phyloP scores from a whole-genome alignment of 2,888 invertebrate genomes.

The Icerya purchasi region DNA sequence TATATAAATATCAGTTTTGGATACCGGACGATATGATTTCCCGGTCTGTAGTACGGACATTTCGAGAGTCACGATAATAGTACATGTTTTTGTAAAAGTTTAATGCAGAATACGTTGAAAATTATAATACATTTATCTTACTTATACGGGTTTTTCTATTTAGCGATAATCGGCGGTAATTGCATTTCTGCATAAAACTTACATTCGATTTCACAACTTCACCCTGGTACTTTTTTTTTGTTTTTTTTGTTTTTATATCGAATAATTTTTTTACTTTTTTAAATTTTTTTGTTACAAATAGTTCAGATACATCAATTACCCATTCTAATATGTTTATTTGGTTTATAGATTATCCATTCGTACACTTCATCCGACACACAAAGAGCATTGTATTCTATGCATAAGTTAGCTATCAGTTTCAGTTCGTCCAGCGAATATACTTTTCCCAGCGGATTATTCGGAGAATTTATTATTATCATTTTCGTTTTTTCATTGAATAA shows the following conservation, averaged over 20 bases:
- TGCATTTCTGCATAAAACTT: too few species aligned
- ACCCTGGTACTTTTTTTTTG: background rate
- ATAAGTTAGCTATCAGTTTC: conserved; percentile 58
- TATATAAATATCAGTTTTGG: too few species aligned
- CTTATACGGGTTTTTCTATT: too few species aligned
- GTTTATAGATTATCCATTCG: conserved; percentile 83
- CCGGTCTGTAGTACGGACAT: too few species aligned
- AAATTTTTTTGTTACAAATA: background rate
- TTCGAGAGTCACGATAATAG: too few species aligned
- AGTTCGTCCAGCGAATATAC: conserved; percentile 50
- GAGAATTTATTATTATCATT: conserved; percentile 82
- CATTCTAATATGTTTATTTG: conserved; percentile 66
- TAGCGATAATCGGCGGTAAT: too few species aligned
- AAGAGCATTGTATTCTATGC: conserved; percentile 74
- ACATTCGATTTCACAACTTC: too few species aligned
- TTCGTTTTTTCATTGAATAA: conserved; percentile 78
- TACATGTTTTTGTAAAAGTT: too few species aligned
- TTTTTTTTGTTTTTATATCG: background rate
- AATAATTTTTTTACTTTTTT: background rate
- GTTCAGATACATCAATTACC: conserved; percentile 32
- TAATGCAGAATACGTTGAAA: too few species aligned
- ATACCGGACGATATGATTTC: too few species aligned
- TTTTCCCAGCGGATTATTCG: conserved; percentile 93
- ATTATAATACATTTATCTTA: too few species aligned
- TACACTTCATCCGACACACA: conserved; percentile 95